phyloP scores from a whole-genome alignment of 2,888 invertebrate genomes.

The Leptinotarsa haldemani region DNA sequence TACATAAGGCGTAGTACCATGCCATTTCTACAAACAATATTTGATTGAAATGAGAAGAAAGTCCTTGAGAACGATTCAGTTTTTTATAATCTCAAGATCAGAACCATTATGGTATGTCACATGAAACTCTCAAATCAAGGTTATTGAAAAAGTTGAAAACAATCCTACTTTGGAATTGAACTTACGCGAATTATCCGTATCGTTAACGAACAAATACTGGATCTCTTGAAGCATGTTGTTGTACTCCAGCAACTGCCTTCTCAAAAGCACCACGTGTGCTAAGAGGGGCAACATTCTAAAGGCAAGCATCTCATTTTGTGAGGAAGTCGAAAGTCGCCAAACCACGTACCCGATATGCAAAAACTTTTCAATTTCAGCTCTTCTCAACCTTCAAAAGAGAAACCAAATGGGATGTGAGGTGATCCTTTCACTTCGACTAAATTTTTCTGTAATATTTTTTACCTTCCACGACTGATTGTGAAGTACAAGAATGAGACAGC shows the following conservation, averaged over 20 bases:
- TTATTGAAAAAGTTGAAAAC: background rate
- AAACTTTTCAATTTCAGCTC: slow-evolving; percentile 61
- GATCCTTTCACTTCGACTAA: no score
- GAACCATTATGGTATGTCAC: background rate
- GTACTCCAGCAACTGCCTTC: slow-evolving; percentile 63
- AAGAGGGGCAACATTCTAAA: slow-evolving; percentile 62
- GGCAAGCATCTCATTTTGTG: slow-evolving; percentile 57
- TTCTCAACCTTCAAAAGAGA: slow-evolving; percentile 51
- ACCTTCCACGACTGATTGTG: slow-evolving; percentile 65
- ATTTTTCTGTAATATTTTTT: slow-evolving; percentile 28
- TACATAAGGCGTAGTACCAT: slow-evolving; percentile 72
- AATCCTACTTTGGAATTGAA: background rate
- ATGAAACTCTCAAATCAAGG: background rate
- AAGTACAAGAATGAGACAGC: slow-evolving; percentile 65
- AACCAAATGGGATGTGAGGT: background rate
- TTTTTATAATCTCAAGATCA: background rate
- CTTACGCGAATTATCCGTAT: slow-evolving; percentile 56
- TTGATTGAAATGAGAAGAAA: background rate
- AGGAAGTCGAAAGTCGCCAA: slow-evolving; percentile 60
- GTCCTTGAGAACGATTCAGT: background rate
- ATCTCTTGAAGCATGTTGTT: slow-evolving; percentile 65
- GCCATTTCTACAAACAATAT: slow-evolving; percentile 64
- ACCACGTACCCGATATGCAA: slow-evolving; percentile 64
- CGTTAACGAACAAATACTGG: slow-evolving; percentile 54
- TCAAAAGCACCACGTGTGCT: slow-evolving; percentile 60